Evolutionary conservation across 2,113 vertebrate species (phyloP).

Genomic region (Brienomyrus brachyistius): DNA sequence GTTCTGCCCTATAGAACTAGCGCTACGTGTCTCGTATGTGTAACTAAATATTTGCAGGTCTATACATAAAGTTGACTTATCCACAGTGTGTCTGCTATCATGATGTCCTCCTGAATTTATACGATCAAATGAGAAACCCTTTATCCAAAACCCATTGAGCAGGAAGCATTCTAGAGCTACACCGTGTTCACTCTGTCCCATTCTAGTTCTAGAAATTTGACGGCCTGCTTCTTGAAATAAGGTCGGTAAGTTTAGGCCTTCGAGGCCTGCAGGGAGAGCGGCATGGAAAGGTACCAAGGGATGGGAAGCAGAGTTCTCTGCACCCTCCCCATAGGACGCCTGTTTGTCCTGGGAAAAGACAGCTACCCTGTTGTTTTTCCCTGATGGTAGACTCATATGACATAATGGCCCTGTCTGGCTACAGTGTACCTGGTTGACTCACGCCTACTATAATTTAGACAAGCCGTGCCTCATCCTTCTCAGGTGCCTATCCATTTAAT

Average conservation of each 20-base stretch:
- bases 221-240: background rate
- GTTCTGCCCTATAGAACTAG: background rate
- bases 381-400: background rate
- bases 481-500: background rate
- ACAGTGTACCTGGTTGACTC: background rate
- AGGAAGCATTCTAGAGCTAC: background rate
- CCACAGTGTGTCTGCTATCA: background rate
- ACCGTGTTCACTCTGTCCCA: background rate
- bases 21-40: background rate
- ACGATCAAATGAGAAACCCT: background rate
- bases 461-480: background rate
- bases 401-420: constrained; percentile 1
- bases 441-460: background rate
- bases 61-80: background rate
- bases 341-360: background rate
- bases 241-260: background rate
- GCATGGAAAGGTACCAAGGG: background rate
- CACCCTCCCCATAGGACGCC: background rate
- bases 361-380: background rate
- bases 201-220: background rate
- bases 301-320: background rate
- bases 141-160: background rate
- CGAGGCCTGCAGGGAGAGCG: background rate
- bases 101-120: background rate
- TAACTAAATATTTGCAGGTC: background rate